These are phyloP conservation scores for Phataginus tricuspis DNA, from an alignment of 2,797 vertebrate species.

Conservation along the genomic window DNA sequence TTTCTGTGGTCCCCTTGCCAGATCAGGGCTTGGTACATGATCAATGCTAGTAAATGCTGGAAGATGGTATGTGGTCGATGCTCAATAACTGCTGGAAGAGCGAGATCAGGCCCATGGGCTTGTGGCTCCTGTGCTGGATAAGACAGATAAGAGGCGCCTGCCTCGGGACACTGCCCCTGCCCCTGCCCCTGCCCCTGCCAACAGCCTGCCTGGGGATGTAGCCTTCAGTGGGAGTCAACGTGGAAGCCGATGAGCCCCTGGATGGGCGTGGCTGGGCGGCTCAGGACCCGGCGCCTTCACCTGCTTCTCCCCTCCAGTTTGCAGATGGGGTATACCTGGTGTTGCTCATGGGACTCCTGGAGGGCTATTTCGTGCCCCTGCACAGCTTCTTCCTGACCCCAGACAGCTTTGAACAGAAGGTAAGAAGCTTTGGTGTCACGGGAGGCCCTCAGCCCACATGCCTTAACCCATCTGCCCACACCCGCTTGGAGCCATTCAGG, in stretches of 20 bases:
- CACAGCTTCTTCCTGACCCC: constrained; percentile 98
- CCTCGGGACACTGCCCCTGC: not conserved
- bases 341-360: constrained; percentile 96
- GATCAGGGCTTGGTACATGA: not conserved
- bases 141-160: fast-evolving
- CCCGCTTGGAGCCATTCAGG: not conserved
- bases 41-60: too few species aligned
- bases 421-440: constrained; percentile 74
- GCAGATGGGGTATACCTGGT: constrained; percentile 98
- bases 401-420: constrained; percentile 98
- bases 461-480: not conserved
- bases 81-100: too few species aligned
- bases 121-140: not conserved
- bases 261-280: too few species aligned
- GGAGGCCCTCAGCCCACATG: not conserved
- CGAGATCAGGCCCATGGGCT: not conserved
- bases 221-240: not conserved
- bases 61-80: fast-evolving
- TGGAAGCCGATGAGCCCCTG: not conserved
- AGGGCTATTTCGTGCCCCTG: constrained; percentile 96
- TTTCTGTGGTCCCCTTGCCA: not conserved
- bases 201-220: not conserved
- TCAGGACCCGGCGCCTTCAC: not conserved
- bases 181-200: not conserved
- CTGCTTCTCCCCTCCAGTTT: constrained; percentile 88